A percentile compares a stretch with the other conserved stretches of the same genome.
Conservation (phyloP, 2,888 invertebrate genomes). For the Diachrysia chrysitis region DNA sequence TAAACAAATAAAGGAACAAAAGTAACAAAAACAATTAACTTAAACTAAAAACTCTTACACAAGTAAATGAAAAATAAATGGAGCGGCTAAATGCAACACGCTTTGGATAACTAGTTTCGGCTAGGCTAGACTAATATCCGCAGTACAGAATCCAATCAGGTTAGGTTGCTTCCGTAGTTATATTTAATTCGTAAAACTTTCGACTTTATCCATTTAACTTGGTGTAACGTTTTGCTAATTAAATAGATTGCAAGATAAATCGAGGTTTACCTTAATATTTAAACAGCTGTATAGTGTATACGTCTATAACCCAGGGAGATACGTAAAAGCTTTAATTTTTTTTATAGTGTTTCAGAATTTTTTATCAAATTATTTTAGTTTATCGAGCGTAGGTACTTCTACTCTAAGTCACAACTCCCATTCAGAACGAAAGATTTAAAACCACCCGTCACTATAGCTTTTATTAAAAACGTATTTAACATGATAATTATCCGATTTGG, state of each 20-base stretch:
- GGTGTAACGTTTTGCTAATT: background rate
- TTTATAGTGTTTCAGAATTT: too few species aligned
- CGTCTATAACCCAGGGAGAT: too few species aligned
- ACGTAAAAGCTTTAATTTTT: too few species aligned
- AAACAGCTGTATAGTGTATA: background rate
- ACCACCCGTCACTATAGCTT: too few species aligned
- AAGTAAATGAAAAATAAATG: conserved; percentile 1
- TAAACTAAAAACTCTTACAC: background rate
- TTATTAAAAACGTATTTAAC: too few species aligned
- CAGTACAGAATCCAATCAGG: conserved; percentile 3
- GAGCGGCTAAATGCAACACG: conserved; percentile 1
- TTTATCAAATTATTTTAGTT: too few species aligned
- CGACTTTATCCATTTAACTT: background rate
- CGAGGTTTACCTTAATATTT: background rate
- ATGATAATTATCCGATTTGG: too few species aligned
- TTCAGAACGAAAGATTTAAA: too few species aligned
- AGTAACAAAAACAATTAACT: background rate
- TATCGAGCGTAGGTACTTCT: too few species aligned
- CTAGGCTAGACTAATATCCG: conserved; percentile 4
- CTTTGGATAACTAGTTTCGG: background rate
- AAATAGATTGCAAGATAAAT: background rate
- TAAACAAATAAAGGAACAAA: background rate
- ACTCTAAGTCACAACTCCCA: too few species aligned
- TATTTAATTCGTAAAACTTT: conserved; percentile 3
- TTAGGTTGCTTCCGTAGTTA: background rate